Conservation (phyloP, 2,797 vertebrate genomes). For the Pseudotriccus pelzelni region DNA sequence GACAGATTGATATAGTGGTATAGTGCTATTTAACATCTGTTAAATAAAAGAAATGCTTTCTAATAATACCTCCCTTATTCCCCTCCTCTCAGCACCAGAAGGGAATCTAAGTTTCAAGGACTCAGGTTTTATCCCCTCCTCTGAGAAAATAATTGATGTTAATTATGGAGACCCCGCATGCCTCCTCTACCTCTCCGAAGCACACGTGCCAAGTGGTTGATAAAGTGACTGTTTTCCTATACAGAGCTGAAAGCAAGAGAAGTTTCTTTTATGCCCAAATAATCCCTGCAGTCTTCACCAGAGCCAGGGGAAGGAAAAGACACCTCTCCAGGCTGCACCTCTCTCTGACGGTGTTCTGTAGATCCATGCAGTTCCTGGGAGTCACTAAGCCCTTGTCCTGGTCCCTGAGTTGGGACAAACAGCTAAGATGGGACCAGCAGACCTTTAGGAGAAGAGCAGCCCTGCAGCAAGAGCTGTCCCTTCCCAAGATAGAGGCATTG, state of each 20-base stretch:
- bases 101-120: background rate
- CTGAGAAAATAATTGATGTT: background rate
- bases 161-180: background rate
- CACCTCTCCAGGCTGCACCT: background rate
- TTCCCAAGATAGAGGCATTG: accelerated
- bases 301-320: background rate
- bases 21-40: conserved; percentile 17
- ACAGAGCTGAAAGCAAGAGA: background rate
- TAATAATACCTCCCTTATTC: conserved; percentile 12
- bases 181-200: background rate
- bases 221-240: background rate
- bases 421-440: background rate
- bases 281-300: background rate
- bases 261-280: background rate
- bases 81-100: conserved; percentile 1
- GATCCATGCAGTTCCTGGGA: background rate
- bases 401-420: background rate
- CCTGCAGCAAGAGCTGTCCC: background rate
- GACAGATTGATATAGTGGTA: conserved; percentile 12
- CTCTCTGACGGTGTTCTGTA: background rate
- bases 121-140: background rate
- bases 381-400: background rate
- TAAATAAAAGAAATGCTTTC: conserved; percentile 37
- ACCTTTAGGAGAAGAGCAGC: background rate
- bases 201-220: background rate